These are phyloP conservation scores for Mesoligia furuncula DNA, from an alignment of 2,888 invertebrate genomes.

Conservation along the genomic window DNA sequence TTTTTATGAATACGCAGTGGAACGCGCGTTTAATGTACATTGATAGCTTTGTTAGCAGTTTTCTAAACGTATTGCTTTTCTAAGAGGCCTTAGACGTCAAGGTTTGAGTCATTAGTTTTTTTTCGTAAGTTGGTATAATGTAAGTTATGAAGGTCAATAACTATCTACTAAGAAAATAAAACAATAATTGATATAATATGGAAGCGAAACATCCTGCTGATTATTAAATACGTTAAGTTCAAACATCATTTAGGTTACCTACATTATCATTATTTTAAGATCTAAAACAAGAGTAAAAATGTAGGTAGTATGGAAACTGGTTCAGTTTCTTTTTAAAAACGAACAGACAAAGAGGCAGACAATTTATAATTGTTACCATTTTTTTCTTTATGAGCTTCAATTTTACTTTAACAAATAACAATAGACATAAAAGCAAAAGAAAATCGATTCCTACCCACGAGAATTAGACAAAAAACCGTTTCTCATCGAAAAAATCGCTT, in stretches of 20 bases:
- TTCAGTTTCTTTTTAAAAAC: constrained; percentile 4
- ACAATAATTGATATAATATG: neutral
- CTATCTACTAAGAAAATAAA: constrained; percentile 1
- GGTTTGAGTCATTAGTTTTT: neutral
- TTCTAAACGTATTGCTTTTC: neutral
- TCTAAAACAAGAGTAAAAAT: neutral
- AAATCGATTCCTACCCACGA: constrained; percentile 59
- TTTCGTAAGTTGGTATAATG: neutral
- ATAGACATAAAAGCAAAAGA: constrained; percentile 43
- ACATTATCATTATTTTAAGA: neutral
- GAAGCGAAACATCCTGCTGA: neutral
- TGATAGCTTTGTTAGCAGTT: neutral
- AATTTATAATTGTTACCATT: constrained; percentile 13
- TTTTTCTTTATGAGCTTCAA: constrained; percentile 7
- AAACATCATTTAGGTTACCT: too few species aligned
- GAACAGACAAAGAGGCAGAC: neutral
- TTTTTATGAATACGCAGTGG: constrained; percentile 20
- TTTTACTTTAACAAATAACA: constrained; percentile 2
- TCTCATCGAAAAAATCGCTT: constrained; percentile 76
- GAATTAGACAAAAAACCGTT: constrained; percentile 73
- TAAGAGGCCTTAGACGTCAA: neutral
- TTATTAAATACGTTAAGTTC: constrained; percentile 5
- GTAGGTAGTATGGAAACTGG: neutral
- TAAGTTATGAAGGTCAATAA: constrained; percentile 16
- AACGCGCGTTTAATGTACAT: constrained; percentile 10